Evolutionary conservation across 2,113 vertebrate genomes (phyloP).

Genomic region (Nyctibius bracteatus): DNA sequence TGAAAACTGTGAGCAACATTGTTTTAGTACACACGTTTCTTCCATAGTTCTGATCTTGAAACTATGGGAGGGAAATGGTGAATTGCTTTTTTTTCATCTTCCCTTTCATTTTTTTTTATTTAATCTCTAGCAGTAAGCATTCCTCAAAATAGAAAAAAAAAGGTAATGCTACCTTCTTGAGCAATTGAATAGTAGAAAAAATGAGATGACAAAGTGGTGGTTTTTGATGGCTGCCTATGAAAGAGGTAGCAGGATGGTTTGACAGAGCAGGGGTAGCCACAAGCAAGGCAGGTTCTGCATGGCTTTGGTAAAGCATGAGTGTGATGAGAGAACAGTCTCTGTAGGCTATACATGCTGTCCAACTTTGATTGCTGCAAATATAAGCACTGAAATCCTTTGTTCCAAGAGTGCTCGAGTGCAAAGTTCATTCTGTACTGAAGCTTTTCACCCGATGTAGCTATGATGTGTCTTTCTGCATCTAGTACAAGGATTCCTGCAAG

Average conservation of each 20-base stretch:
- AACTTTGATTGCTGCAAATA: neutral
- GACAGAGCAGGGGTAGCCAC: neutral
- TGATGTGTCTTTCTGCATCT: neutral
- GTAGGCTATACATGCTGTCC: neutral
- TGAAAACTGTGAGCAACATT: neutral
- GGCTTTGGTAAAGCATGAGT: neutral
- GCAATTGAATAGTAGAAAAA: neutral
- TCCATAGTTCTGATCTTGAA: neutral
- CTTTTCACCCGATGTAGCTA: neutral
- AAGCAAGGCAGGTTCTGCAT: neutral
- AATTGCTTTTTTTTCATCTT: neutral
- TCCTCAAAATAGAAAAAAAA: neutral
- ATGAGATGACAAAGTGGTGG: neutral
- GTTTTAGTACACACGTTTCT: neutral
- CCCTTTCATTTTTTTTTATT: neutral
- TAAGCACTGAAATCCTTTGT: neutral
- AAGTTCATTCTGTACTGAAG: neutral
- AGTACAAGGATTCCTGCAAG: neutral
- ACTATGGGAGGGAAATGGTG: accelerated
- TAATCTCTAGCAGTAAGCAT: neutral
- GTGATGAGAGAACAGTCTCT: neutral
- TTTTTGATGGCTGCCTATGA: neutral
- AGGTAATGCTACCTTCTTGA: neutral
- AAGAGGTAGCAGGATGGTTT: neutral
- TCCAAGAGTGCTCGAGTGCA: neutral